Percentiles rank a stretch among this genome's conserved stretches.
Evolutionary conservation across 1,140 invertebrate genomes (phyloP).

Genomic region (Trigoniulus corallinus): DNA sequence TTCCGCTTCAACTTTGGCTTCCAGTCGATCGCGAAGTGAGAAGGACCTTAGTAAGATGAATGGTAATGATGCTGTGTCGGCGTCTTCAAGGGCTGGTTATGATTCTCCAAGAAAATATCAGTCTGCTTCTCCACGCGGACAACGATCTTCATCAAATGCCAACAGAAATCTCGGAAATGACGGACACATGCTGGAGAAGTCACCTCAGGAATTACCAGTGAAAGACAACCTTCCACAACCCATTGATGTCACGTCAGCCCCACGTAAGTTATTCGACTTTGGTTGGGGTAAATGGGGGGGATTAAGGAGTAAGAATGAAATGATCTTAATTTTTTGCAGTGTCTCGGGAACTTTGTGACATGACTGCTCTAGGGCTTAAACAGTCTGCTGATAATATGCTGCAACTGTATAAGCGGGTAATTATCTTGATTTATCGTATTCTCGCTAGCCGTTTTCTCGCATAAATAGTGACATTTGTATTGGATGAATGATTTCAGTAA

Average conservation of each 20-base stretch:
- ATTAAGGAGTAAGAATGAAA: slow-evolving; percentile 1
- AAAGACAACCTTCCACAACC: slow-evolving; percentile 44
- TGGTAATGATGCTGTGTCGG: background rate
- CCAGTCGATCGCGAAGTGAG: background rate
- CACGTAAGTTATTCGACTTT: slow-evolving; percentile 15
- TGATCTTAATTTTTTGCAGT: slow-evolving; percentile 10
- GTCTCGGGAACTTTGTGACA: slow-evolving; percentile 16
- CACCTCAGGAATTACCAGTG: slow-evolving; percentile 42
- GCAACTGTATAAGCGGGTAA: slow-evolving; percentile 17
- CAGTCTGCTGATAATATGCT: slow-evolving; percentile 15
- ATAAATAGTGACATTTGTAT: too few relatives aligned
- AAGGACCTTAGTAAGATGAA: background rate
- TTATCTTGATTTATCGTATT: slow-evolving; percentile 1
- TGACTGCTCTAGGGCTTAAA: slow-evolving; percentile 16
- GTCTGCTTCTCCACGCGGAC: background rate
- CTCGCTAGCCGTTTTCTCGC: too few relatives aligned
- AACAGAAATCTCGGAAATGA: background rate
- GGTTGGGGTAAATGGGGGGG: background rate
- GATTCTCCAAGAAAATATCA: background rate
- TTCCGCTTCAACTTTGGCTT: background rate
- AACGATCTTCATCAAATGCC: too few relatives aligned
- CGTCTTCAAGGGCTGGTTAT: background rate
- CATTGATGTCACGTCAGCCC: slow-evolving; percentile 18
- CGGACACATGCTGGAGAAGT: slow-evolving; percentile 3
- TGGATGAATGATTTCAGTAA: too few relatives aligned